Conservation (phyloP, 2,888 invertebrate genomes). For the Leptodirus hochenwartii region DNA sequence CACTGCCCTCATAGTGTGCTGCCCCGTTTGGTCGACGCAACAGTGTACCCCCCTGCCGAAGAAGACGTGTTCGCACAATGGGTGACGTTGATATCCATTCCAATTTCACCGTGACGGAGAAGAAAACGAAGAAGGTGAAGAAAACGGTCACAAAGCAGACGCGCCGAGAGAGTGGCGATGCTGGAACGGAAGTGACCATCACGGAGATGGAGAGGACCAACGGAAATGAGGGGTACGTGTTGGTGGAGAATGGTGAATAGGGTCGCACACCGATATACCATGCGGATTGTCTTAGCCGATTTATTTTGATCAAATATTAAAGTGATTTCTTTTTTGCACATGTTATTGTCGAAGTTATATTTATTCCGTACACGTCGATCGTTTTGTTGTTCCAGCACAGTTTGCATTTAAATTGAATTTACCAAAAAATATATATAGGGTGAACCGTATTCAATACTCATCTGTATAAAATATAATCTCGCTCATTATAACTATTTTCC, state of each 20-base stretch:
- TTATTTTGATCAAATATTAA: too few species aligned
- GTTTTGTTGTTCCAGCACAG: too few species aligned
- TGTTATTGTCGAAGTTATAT: too few species aligned
- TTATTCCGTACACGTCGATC: too few species aligned
- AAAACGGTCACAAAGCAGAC: constrained; percentile 70
- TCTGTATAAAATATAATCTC: too few species aligned
- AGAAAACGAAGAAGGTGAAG: constrained; percentile 81
- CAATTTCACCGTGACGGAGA: constrained; percentile 66
- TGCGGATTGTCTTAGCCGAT: too few species aligned
- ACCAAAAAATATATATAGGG: too few species aligned
- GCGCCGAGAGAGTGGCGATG: constrained; percentile 57
- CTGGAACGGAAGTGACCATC: constrained; percentile 57
- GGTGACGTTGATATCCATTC: constrained; percentile 83
- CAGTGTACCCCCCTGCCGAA: constrained; percentile 4
- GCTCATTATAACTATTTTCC: too few species aligned
- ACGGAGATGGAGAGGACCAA: constrained; percentile 56
- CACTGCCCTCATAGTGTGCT: too few species aligned
- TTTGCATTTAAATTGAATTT: too few species aligned
- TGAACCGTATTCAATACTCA: too few species aligned
- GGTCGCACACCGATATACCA: not conserved
- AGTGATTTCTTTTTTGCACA: too few species aligned
- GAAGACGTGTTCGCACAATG: constrained; percentile 39
- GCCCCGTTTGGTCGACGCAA: constrained; percentile 3
- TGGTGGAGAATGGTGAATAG: constrained; percentile 24
- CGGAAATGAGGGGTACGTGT: constrained; percentile 67